A percentile compares a stretch with the other conserved stretches of the same genome.
Evolutionary conservation across 2,888 invertebrate genomes (phyloP).

Genomic region (Drosophila flavopinicola): DNA sequence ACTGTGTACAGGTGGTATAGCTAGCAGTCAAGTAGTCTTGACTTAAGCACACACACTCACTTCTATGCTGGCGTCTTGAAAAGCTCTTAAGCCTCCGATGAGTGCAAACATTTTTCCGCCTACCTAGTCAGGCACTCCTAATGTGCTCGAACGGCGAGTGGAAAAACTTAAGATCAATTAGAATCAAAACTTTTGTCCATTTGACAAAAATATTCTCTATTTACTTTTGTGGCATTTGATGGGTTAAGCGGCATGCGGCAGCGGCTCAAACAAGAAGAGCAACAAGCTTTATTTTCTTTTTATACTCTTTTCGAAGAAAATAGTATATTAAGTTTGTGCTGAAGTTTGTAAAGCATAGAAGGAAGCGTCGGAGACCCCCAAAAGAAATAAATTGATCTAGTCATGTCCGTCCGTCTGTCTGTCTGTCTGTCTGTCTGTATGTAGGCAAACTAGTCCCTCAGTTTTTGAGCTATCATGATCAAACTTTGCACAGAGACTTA

Average conservation of each 20-base stretch:
- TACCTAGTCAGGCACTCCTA: neutral
- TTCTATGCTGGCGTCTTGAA: too few relatives aligned
- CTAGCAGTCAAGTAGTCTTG: slow-evolving; percentile 27
- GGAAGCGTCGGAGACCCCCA: too few relatives aligned
- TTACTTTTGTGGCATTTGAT: slow-evolving; percentile 43
- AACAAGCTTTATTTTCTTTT: slow-evolving; percentile 44
- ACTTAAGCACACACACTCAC: slow-evolving; percentile 28
- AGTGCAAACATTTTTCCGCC: slow-evolving; percentile 15
- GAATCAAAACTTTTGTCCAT: slow-evolving; percentile 25
- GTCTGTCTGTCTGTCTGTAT: too few relatives aligned
- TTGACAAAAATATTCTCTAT: slow-evolving; percentile 29
- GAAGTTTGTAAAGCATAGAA: too few relatives aligned
- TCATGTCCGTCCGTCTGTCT: too few relatives aligned
- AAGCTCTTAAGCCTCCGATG: slow-evolving; percentile 16
- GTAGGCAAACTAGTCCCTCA: too few relatives aligned
- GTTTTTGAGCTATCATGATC: too few relatives aligned
- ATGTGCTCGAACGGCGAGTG: neutral
- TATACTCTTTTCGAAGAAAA: too few relatives aligned
- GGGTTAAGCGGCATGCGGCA: slow-evolving; percentile 63
- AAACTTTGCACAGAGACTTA: too few relatives aligned
- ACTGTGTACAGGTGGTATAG: slow-evolving; percentile 25
- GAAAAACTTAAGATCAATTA: slow-evolving; percentile 22
- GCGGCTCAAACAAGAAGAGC: slow-evolving; percentile 59
- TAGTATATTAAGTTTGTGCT: too few relatives aligned
- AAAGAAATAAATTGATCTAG: too few relatives aligned